phyloP scores from a whole-genome alignment of 2,797 vertebrate genomes.

The Pygocentrus nattereri region DNA sequence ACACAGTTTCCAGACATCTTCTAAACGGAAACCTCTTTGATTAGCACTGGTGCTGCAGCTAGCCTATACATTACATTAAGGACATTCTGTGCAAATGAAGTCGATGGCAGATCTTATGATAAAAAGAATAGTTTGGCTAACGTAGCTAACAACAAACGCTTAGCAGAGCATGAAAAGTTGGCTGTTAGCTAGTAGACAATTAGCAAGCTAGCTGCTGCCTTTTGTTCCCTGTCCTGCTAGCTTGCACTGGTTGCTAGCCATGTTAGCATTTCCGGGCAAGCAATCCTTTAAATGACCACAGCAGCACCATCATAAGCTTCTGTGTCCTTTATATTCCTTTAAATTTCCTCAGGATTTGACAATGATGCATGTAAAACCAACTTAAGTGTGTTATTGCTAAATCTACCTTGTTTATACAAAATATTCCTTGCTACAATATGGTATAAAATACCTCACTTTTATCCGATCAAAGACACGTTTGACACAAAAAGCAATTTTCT shows the following conservation, averaged over 20 bases:
- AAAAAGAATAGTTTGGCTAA: conserved; percentile 25
- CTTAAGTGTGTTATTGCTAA: conserved; percentile 82
- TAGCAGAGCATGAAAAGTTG: neutral
- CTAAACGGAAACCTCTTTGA: neutral
- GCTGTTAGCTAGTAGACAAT: neutral
- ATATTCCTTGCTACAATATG: conserved; percentile 80
- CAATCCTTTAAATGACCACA: conserved; percentile 25
- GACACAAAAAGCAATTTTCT: conserved; percentile 65
- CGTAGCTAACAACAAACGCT: neutral
- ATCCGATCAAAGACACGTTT: conserved; percentile 67
- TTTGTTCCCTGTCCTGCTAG: neutral
- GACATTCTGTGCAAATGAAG: neutral
- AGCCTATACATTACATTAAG: neutral
- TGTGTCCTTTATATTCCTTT: conserved; percentile 34
- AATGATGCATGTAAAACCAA: conserved; percentile 58
- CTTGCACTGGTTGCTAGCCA: neutral
- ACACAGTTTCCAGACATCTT: neutral
- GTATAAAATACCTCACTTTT: conserved; percentile 77
- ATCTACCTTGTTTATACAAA: conserved; percentile 79
- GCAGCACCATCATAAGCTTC: conserved; percentile 32
- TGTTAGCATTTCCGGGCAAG: neutral
- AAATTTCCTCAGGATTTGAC: conserved; percentile 29
- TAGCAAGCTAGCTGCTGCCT: neutral
- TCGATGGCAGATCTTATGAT: conserved; percentile 56
- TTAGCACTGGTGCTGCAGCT: neutral